Base-by-base conservation (phyloP, 1,140 invertebrate genomes). In the Saccostrea cuccullata region DNA sequence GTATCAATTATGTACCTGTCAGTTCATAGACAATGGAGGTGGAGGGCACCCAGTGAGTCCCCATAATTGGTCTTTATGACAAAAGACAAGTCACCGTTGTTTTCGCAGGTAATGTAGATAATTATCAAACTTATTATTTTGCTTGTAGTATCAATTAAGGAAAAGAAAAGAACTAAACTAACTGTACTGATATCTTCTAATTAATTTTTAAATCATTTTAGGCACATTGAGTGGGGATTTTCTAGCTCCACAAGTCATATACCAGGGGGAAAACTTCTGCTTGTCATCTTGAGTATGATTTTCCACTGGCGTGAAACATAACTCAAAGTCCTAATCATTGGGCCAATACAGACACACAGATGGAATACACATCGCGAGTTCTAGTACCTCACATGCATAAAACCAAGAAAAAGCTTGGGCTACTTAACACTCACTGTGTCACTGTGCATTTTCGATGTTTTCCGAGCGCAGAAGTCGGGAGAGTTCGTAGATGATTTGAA, bases 251-350 rank as follows among this genome's bases (percentile, higher is more conserved):
- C 30, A 36, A 36, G 30, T 36, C 30, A 36, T 36, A 36, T 36
- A 36, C 30, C 30, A 36, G 30, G 30, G 30, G 30, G 30, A 36
- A 36, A 36, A 36, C 30, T 36, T 36, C 30, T 36, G 30, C 30
- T 36, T 36, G 30, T 36, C 30, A 36, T 36, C 30, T 36, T 36
- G 30, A 36, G 30, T 36, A 36, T 36, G 30, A 36, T 36, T 36
- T 36, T 36, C 30, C 30, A 36, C 30, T 36, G 30, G 30, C 30
- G 0, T 36, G 30, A 36, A 36, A 36, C 30, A 36, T 36, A 36
- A 70, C 23, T 5, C 85, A 86, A 20, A 86, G 85, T 86, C 85
- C 60, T 30, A 86, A 73, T 23, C 85, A 86, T 55, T 86, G 85
- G 85, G 85, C 77, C 20, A 82, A 82, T 36, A 55, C 30, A 26